Evolutionary conservation across 1,140 invertebrate species (phyloP).

Genomic region (Grapholita molesta): DNA sequence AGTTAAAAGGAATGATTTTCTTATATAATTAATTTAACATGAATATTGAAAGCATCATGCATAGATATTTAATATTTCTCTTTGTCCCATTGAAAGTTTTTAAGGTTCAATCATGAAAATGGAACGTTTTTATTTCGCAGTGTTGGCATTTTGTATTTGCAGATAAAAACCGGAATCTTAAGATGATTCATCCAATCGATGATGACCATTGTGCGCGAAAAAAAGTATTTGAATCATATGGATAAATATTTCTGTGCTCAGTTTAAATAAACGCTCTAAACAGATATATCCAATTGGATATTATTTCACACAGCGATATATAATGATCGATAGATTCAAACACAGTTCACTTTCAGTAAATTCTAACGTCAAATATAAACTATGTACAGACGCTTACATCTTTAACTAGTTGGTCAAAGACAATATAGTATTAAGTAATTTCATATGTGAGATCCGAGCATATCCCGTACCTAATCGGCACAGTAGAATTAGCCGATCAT

Average conservation of each 20-base stretch:
- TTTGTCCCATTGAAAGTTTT: neutral
- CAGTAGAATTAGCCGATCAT: neutral
- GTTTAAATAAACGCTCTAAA: neutral
- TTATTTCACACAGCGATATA: neutral
- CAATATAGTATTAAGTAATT: too few relatives aligned
- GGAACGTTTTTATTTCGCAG: neutral
- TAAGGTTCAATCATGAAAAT: neutral
- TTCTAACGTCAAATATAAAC: too few relatives aligned
- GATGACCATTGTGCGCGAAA: slow-evolving; percentile 10
- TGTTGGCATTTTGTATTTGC: neutral
- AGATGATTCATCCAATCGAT: slow-evolving; percentile 17
- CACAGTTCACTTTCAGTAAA: neutral
- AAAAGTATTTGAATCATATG: slow-evolving; percentile 10
- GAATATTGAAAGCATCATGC: neutral
- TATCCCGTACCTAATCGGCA: too few relatives aligned
- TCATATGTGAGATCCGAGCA: too few relatives aligned
- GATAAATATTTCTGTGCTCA: neutral
- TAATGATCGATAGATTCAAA: neutral
- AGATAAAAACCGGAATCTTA: slow-evolving; percentile 12
- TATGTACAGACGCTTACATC: too few relatives aligned
- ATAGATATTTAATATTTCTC: neutral
- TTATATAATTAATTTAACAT: too few relatives aligned
- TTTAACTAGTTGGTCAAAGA: too few relatives aligned
- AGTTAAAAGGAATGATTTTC: neutral
- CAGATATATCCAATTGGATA: neutral